Conservation (phyloP, 2,888 invertebrate species). For the Cerceris rybyensis region DNA sequence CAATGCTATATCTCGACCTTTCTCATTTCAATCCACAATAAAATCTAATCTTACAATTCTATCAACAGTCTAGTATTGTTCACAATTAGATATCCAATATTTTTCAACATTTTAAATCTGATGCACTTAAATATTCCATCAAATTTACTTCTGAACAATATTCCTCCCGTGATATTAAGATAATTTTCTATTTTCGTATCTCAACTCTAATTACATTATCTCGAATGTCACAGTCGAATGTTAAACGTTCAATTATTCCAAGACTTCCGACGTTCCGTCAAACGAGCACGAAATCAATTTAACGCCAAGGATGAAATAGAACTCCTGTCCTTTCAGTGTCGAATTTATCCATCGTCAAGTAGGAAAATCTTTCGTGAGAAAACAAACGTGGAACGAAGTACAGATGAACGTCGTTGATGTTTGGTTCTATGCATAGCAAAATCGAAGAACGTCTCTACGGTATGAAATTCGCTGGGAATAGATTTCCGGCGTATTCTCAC, state of each 20-base stretch:
- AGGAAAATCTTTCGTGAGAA: slow-evolving; percentile 51
- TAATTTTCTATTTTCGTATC: no score
- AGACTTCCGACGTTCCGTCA: neutral
- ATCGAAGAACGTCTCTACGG: slow-evolving; percentile 29
- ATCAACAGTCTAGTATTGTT: no score
- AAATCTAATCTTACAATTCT: no score
- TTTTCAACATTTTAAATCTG: no score
- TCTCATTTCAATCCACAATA: no score
- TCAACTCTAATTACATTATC: no score
- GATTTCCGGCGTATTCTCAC: slow-evolving; percentile 76
- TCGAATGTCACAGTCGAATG: neutral
- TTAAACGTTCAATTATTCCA: neutral
- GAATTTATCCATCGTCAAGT: neutral
- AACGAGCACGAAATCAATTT: neutral
- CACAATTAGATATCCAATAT: no score
- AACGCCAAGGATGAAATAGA: neutral
- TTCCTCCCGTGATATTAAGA: no score
- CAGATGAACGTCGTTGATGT: slow-evolving; percentile 3
- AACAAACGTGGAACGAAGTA: slow-evolving; percentile 12
- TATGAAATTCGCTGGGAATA: slow-evolving; percentile 69
- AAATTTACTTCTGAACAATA: no score
- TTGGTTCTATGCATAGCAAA: slow-evolving; percentile 25
- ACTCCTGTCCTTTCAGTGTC: neutral
- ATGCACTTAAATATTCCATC: no score
- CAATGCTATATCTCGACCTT: no score